A percentile compares a stretch with the other conserved stretches of the same genome.
Evolutionary conservation across 2,797 vertebrate species (phyloP).

Genomic region (Lutjanus argentimaculatus): DNA sequence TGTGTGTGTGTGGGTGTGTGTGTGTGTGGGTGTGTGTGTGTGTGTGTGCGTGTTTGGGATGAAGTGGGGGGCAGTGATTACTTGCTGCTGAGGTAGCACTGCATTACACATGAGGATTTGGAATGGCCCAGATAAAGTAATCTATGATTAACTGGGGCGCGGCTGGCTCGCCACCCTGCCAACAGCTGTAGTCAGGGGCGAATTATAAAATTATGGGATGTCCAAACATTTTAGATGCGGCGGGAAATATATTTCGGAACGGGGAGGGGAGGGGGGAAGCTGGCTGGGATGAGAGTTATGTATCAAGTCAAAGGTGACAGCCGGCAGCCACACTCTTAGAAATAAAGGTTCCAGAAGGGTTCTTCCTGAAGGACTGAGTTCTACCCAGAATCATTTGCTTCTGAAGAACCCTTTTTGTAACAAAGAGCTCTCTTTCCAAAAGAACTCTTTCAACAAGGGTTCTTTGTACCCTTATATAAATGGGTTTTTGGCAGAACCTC

Average conservation of each 20-base stretch:
- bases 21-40: slow-evolving; percentile 31
- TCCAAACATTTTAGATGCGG: slow-evolving; percentile 78
- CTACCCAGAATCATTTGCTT: too few relatives aligned
- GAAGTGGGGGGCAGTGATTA: slow-evolving; percentile 77
- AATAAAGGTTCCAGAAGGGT: too few relatives aligned
- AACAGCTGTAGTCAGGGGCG: slow-evolving; percentile 83
- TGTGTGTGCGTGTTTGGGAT: slow-evolving; percentile 47
- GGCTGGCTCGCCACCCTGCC: slow-evolving; percentile 77
- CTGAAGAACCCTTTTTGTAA: too few relatives aligned
- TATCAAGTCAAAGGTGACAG: slow-evolving; percentile 66
- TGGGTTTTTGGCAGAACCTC: too few relatives aligned
- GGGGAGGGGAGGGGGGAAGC: neutral
- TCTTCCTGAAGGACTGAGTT: too few relatives aligned
- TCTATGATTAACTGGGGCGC: slow-evolving; percentile 87
- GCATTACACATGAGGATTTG: slow-evolving; percentile 86
- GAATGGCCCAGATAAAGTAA: slow-evolving; percentile 89
- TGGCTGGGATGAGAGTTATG: slow-evolving; percentile 40
- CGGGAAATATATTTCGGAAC: slow-evolving; percentile 53
- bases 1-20: slow-evolving; percentile 24
- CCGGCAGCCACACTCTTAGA: neutral
- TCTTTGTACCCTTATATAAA: too few relatives aligned
- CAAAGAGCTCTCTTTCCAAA: too few relatives aligned
- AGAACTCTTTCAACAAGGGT: too few relatives aligned
- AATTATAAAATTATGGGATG: slow-evolving; percentile 84
- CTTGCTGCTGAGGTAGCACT: slow-evolving; percentile 84